These are phyloP conservation scores for Amazona vittata DNA, from an alignment of 2,113 vertebrate species.

Conservation along the genomic window DNA sequence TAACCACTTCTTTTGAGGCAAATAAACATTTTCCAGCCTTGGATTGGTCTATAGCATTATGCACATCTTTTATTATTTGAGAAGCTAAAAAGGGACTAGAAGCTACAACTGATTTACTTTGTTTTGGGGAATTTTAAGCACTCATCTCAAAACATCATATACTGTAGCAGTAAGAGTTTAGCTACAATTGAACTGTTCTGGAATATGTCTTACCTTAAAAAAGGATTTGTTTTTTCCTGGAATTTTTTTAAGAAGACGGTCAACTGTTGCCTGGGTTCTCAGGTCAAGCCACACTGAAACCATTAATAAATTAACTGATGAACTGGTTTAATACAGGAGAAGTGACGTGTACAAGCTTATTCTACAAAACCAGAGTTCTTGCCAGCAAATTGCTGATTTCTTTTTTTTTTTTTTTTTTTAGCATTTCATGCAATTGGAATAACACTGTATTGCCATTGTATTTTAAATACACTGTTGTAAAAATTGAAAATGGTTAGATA, in stretches of 20 bases:
- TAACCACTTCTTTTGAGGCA: neutral
- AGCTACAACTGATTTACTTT: neutral
- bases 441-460: neutral
- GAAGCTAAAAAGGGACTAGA: neutral
- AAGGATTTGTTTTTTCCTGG: conserved; percentile 90
- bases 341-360: neutral
- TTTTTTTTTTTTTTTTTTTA: neutral
- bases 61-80: neutral
- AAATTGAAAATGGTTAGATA: neutral
- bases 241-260: conserved; percentile 89
- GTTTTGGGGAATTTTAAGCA: neutral
- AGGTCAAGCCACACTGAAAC: conserved; percentile 94
- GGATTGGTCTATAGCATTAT: neutral
- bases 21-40: neutral
- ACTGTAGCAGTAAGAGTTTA: neutral
- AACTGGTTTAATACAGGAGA: neutral
- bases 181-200: neutral
- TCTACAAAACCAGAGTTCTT: neutral
- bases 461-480: neutral
- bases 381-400: neutral
- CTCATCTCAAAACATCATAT: neutral
- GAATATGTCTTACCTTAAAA: conserved; percentile 85
- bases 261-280: conserved; percentile 95
- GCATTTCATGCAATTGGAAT: neutral
- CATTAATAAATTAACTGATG: conserved; percentile 2